Evolutionary conservation across 2,113 vertebrate genomes (phyloP).

Genomic region (Chunga burmeisteri): DNA sequence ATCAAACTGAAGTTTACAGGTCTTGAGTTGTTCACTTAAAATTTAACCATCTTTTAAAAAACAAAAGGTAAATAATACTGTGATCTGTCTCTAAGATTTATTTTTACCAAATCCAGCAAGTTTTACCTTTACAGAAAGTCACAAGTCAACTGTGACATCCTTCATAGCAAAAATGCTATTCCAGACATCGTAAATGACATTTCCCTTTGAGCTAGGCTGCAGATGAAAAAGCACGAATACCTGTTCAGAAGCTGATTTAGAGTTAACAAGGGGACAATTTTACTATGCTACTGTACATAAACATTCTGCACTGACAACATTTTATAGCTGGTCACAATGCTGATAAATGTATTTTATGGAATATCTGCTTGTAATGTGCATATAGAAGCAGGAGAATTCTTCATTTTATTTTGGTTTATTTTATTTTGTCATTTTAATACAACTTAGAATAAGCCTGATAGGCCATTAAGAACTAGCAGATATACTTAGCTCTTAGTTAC

Average conservation of each 20-base stretch:
- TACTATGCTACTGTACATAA: neutral
- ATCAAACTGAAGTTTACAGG: neutral
- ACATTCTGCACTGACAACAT: neutral
- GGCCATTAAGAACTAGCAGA: neutral
- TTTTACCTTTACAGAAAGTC: neutral
- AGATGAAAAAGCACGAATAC: neutral
- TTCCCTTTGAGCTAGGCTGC: neutral
- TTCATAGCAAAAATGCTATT: conserved; percentile 1
- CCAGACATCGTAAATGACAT: neutral
- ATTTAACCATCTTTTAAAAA: neutral
- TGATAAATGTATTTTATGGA: conserved; percentile 25
- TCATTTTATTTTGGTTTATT: neutral
- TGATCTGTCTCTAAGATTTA: neutral
- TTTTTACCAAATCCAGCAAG: neutral
- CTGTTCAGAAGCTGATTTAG: conserved; percentile 44
- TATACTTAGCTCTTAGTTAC: neutral
- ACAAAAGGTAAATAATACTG: neutral
- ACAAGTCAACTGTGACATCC: neutral
- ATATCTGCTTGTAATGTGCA: neutral
- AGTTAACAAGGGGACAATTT: conserved; percentile 30
- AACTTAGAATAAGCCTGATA: conserved; percentile 1
- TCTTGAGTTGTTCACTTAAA: neutral
- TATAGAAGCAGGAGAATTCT: neutral
- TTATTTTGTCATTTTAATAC: conserved; percentile 32
- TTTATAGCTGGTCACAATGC: conserved; percentile 30